Percentiles rank a stretch among this genome's conserved stretches.
Conservation (phyloP, 2,888 invertebrate species). For the Agapetus fuscipes region DNA sequence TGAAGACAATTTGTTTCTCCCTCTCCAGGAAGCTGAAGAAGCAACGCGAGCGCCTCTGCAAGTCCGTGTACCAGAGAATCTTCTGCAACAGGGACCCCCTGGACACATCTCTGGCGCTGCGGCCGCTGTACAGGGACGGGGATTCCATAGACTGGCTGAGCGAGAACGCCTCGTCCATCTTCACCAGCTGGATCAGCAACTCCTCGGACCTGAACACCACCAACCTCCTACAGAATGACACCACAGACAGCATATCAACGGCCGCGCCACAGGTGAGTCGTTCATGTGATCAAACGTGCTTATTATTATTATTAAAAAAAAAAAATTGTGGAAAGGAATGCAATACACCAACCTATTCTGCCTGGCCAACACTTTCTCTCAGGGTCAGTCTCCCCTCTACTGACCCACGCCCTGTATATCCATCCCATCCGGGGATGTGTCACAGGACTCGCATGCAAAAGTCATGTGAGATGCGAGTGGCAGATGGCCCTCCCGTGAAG, state of each 20-base stretch:
- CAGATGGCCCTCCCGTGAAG: no score
- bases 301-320: no score
- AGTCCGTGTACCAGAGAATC: conserved; percentile 52
- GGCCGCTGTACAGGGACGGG: conserved; percentile 34
- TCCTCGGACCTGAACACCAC: conserved; percentile 2
- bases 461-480: no score
- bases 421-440: no score
- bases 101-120: conserved; percentile 28
- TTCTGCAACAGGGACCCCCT: conserved; percentile 43
- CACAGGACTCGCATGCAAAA: no score
- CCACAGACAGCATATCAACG: conserved; percentile 4
- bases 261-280: conserved; percentile 15
- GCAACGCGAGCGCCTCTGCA: conserved; percentile 64
- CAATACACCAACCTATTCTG: no score
- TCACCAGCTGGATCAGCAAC: conserved; percentile 17
- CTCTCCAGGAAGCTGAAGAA: conserved; percentile 61
- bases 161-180: conserved; percentile 27
- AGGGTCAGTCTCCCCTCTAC: no score
- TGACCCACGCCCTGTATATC: no score
- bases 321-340: no score
- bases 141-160: conserved; percentile 31
- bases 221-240: conserved; percentile 20
- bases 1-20: no score
- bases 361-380: no score
- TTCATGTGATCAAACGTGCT: not conserved